A percentile compares a stretch with the other conserved stretches of the same genome.
phyloP scores from a whole-genome alignment of 2,113 vertebrate species.

The Solea senegalensis region DNA sequence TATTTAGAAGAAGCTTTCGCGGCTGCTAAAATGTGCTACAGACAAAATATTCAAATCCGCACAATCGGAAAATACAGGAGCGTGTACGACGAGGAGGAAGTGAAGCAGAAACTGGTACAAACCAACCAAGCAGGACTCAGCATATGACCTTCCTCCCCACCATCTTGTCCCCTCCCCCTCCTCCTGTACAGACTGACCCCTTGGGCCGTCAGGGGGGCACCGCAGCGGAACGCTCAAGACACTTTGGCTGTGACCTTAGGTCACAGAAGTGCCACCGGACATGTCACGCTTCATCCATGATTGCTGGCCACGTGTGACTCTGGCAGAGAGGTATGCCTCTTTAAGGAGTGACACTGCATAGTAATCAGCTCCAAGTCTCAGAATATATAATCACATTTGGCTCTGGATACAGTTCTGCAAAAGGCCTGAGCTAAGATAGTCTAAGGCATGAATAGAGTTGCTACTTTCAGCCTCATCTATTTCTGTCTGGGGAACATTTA shows the following conservation, averaged over 20 bases:
- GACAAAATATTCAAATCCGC: conserved; percentile 9
- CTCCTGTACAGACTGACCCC: conserved; percentile 48
- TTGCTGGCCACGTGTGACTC: conserved; percentile 68
- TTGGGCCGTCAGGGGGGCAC: conserved; percentile 57
- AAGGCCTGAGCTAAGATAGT: conserved; percentile 28
- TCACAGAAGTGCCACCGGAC: conserved; percentile 76
- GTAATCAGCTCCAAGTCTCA: conserved; percentile 45
- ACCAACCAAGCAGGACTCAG: conserved; percentile 22
- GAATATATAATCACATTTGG: conserved; percentile 69
- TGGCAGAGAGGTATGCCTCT: conserved; percentile 54
- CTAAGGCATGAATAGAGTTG: conserved; percentile 4
- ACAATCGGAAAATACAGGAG: neutral
- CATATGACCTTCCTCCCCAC: conserved; percentile 1
- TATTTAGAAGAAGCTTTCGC: neutral
- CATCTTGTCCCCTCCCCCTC: conserved; percentile 15
- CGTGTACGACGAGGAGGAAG: neutral
- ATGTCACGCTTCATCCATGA: conserved; percentile 75
- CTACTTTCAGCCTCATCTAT: conserved; percentile 36
- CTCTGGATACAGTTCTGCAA: conserved; percentile 29
- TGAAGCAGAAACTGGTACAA: neutral
- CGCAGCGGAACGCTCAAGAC: conserved; percentile 60
- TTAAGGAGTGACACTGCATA: conserved; percentile 60
- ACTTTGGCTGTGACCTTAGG: conserved; percentile 69
- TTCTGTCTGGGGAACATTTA: conserved; percentile 22
- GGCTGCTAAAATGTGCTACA: neutral